Evolutionary conservation across 2,797 vertebrate species (phyloP).

Genomic region (Galagoides demidoff): DNA sequence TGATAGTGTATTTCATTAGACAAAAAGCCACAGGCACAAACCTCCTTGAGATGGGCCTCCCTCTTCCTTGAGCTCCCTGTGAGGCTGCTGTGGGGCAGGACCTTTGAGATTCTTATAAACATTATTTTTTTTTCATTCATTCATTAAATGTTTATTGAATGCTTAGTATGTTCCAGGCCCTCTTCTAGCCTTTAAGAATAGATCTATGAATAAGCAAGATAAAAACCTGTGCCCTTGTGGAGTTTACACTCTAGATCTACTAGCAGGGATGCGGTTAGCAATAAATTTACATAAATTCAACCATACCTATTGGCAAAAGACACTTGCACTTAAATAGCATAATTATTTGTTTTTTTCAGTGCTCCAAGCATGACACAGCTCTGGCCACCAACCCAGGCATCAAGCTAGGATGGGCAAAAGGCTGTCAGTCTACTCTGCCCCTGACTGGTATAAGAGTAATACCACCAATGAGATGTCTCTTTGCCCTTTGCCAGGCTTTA

Average conservation of each 20-base stretch:
- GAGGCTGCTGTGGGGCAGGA: not conserved
- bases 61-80: not conserved
- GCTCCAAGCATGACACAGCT: too few relatives aligned
- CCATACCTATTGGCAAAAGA: not conserved
- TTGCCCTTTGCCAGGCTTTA: too few relatives aligned
- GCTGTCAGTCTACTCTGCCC: too few relatives aligned
- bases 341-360: not conserved
- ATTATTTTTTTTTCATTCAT: not conserved
- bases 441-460: too few relatives aligned
- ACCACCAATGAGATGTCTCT: too few relatives aligned
- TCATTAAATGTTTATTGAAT: conserved; percentile 39
- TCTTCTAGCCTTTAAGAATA: not conserved
- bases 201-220: not conserved
- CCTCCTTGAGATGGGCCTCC: not conserved
- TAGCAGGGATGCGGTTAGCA: not conserved
- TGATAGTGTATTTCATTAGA: not conserved
- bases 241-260: conserved; percentile 14
- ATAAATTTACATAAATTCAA: conserved; percentile 47
- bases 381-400: too few relatives aligned
- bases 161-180: not conserved
- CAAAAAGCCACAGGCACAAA: not conserved
- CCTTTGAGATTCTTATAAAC: not conserved
- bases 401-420: too few relatives aligned
- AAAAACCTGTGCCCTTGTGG: not conserved
- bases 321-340: not conserved